Percentiles rank a stretch among this genome's conserved stretches.
These are phyloP conservation scores for Sus cebifrons DNA, from an alignment of 2,797 vertebrate genomes.

Conservation along the genomic window DNA sequence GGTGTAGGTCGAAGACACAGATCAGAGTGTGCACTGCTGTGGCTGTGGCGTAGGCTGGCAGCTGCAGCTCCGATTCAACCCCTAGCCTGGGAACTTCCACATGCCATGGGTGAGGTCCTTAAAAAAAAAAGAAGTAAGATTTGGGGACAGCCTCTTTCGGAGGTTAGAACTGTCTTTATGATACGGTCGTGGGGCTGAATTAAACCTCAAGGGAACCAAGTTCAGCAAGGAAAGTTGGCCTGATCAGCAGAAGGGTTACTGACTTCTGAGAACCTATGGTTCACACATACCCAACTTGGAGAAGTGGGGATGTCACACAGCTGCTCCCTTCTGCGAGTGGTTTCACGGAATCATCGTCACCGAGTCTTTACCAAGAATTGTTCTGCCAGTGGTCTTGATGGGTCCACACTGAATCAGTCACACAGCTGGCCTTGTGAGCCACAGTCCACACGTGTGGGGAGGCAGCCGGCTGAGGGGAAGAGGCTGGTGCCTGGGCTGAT, in stretches of 20 bases:
- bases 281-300: background rate
- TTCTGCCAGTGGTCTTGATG: slow-evolving; percentile 5
- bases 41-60: too few species aligned
- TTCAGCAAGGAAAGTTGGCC: background rate
- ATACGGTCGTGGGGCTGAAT: background rate
- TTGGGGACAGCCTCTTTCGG: background rate
- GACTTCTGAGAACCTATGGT: background rate
- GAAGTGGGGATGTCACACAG: background rate
- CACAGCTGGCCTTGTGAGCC: background rate
- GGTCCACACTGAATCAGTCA: background rate
- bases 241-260: background rate
- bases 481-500: background rate
- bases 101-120: too few species aligned
- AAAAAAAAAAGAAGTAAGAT: background rate
- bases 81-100: too few species aligned
- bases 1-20: too few species aligned
- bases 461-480: background rate
- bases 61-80: too few species aligned
- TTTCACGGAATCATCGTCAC: background rate
- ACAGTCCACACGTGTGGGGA: background rate
- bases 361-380: slow-evolving; percentile 17
- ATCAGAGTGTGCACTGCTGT: too few species aligned
- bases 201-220: slow-evolving; percentile 38
- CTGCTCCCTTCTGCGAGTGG: background rate
- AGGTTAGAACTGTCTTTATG: background rate